These are phyloP conservation scores for Antitype chi DNA, from an alignment of 2,888 invertebrate genomes.

Conservation along the genomic window DNA sequence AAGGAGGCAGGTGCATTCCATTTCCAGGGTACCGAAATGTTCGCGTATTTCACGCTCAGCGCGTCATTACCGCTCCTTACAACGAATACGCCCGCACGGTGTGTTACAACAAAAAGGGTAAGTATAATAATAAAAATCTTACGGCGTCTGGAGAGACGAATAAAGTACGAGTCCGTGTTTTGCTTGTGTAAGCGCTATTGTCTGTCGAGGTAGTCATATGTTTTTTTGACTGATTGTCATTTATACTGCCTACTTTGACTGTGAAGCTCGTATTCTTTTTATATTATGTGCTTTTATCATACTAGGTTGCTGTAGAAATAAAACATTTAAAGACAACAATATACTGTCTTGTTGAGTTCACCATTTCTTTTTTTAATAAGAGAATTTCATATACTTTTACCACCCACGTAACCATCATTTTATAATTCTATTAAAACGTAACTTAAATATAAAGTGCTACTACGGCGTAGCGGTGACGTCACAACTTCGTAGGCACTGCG, in stretches of 20 bases:
- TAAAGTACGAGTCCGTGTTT: conserved; percentile 78
- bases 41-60: conserved; percentile 88
- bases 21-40: conserved; percentile 88
- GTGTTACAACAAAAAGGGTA: conserved; percentile 84
- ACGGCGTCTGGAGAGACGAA: conserved; percentile 78
- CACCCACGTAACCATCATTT: conserved; percentile 17
- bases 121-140: conserved; percentile 88
- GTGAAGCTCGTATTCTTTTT: conserved; percentile 35
- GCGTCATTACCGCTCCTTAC: conserved; percentile 85
- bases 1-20: conserved; percentile 90
- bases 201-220: conserved; percentile 64
- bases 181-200: conserved; percentile 70
- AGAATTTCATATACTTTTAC: conserved; percentile 33
- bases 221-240: conserved; percentile 61
- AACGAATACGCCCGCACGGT: conserved; percentile 76
- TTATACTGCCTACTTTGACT: conserved; percentile 53
- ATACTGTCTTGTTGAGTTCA: conserved; percentile 18
- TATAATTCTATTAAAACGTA: conserved; percentile 32
- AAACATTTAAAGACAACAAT: conserved; percentile 43
- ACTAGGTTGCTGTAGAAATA: conserved; percentile 18
- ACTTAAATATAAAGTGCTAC: conserved; percentile 23
- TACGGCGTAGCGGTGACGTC: conserved; percentile 27
- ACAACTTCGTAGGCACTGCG: conserved; percentile 20
- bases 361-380: conserved; percentile 35
- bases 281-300: conserved; percentile 30